These are phyloP conservation scores for Clavelina lepadiformis DNA, from an alignment of 23 tunicate species.

Conservation along the genomic window DNA sequence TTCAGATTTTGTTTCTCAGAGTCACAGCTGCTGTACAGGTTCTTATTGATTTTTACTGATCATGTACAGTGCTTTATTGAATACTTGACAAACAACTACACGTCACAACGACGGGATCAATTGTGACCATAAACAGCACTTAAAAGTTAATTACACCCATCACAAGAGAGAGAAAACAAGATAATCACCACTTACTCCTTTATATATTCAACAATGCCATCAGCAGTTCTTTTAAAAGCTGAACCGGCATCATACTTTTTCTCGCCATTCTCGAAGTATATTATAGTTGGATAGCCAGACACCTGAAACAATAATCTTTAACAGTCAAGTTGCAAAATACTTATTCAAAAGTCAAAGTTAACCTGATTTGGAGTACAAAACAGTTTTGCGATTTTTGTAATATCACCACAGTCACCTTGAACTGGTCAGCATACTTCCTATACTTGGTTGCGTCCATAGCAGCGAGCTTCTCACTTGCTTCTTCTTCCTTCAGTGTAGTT, in stretches of 20 bases:
- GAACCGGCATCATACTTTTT: slow-evolving; percentile 74
- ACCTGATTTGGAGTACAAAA: background rate
- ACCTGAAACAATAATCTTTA: slow-evolving; percentile 49
- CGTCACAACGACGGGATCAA: too few species aligned
- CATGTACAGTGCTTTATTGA: too few species aligned
- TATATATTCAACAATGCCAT: slow-evolving; percentile 86
- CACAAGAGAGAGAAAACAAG: too few species aligned
- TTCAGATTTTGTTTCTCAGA: too few species aligned
- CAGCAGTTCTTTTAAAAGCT: slow-evolving; percentile 76
- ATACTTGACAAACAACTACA: too few species aligned
- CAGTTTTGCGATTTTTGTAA: background rate
- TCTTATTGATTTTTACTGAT: too few species aligned
- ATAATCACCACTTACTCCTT: slow-evolving; percentile 71
- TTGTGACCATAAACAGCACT: too few species aligned
- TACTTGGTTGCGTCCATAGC: slow-evolving; percentile 90
- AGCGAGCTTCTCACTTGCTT: slow-evolving; percentile 67
- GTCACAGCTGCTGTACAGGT: too few species aligned
- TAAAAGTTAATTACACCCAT: too few species aligned
- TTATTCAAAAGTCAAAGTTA: too few species aligned
- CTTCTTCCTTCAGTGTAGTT: slow-evolving; percentile 52
- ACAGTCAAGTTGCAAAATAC: too few species aligned
- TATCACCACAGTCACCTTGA: slow-evolving; percentile 43
- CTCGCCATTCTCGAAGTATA: slow-evolving; percentile 91
- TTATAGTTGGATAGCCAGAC: slow-evolving; percentile 86
- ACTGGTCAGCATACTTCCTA: slow-evolving; percentile 42